Conservation (phyloP, 2,888 invertebrate species). For the Polietes domitor region DNA sequence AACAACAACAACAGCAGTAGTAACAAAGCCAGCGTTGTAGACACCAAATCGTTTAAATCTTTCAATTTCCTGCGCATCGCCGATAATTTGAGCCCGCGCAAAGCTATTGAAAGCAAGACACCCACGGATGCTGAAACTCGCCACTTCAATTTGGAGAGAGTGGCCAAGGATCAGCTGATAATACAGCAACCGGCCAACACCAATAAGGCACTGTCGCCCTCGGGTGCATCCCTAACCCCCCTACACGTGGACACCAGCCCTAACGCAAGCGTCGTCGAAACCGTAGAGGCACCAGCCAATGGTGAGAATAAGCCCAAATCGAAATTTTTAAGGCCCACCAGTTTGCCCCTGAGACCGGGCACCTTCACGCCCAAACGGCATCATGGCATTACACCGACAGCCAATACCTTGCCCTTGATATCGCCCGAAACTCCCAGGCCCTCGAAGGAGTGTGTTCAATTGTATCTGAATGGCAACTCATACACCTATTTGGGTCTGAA, state of each 20-base stretch:
- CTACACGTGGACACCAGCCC: slow-evolving; percentile 76
- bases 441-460: slow-evolving; percentile 93
- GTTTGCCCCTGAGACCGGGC: slow-evolving; percentile 91
- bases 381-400: slow-evolving; percentile 91
- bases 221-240: slow-evolving; percentile 70
- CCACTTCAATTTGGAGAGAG: slow-evolving; percentile 77
- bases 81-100: slow-evolving; percentile 77
- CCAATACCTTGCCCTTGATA: slow-evolving; percentile 90
- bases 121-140: slow-evolving; percentile 74
- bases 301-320: slow-evolving; percentile 72
- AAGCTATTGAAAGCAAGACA: background rate
- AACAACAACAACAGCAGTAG: background rate
- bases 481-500: slow-evolving; percentile 95
- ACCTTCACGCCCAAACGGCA: slow-evolving; percentile 91
- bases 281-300: slow-evolving; percentile 80
- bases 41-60: slow-evolving; percentile 70
- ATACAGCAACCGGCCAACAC: slow-evolving; percentile 56
- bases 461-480: slow-evolving; percentile 94
- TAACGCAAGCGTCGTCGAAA: slow-evolving; percentile 67
- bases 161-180: slow-evolving; percentile 69
- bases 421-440: slow-evolving; percentile 96
- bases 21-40: slow-evolving; percentile 5
- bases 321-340: slow-evolving; percentile 91
- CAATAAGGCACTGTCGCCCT: slow-evolving; percentile 44
- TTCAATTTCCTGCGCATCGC: slow-evolving; percentile 80